These are phyloP conservation scores for Dolichotis patagonum DNA, from an alignment of 2,113 vertebrate genomes.

Conservation along the genomic window DNA sequence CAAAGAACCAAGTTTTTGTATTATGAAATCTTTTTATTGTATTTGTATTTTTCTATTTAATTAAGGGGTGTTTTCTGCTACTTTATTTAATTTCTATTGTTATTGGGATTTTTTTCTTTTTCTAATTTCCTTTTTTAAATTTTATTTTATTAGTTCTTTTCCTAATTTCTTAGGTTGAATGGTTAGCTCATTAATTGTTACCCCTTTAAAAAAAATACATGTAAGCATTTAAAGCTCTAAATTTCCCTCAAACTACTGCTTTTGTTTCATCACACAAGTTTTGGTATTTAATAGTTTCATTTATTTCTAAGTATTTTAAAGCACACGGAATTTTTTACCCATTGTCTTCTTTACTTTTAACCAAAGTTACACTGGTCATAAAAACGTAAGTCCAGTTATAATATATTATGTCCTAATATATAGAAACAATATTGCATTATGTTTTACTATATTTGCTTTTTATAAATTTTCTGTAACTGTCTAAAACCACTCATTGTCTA, in stretches of 20 bases:
- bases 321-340: not conserved
- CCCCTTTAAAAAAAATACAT: not conserved
- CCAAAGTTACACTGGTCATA: not conserved
- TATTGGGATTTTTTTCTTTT: not conserved
- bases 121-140: not conserved
- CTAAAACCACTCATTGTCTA: not conserved
- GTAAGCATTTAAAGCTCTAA: not conserved
- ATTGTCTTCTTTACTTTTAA: slow-evolving; percentile 23
- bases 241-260: not conserved
- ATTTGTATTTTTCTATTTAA: slow-evolving; percentile 49
- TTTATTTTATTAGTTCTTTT: not conserved
- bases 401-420: not conserved
- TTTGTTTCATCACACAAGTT: not conserved
- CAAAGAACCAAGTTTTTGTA: not conserved
- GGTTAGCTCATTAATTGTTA: not conserved
- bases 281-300: not conserved
- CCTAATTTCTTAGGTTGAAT: not conserved
- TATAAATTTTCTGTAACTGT: not conserved
- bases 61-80: not conserved
- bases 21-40: not conserved
- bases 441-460: not conserved
- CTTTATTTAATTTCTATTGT: not conserved
- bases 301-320: not conserved
- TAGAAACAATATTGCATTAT: not conserved
- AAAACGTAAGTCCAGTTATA: not conserved